A percentile compares a stretch with the other conserved stretches of the same genome.
Conservation (phyloP, 2,113 vertebrate genomes). For the Nothocercus julius region DNA sequence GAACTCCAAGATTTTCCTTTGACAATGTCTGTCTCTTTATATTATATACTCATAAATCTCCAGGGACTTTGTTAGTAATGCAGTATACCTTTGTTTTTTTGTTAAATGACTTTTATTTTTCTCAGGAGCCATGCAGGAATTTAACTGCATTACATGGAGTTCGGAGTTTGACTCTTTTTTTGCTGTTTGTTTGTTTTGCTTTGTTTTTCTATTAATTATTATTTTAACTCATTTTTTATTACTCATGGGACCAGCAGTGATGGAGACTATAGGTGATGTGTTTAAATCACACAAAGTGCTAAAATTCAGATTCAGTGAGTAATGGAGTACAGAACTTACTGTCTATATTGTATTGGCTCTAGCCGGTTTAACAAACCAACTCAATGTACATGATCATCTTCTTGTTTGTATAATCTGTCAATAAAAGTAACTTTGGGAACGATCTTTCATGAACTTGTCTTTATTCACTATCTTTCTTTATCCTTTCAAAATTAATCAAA, state of each 20-base stretch:
- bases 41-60: neutral
- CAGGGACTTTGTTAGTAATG: neutral
- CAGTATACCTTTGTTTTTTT: neutral
- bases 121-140: neutral
- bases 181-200: neutral
- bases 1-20: neutral
- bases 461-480: neutral
- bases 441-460: too few species aligned
- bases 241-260: neutral
- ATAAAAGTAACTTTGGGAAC: neutral
- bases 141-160: neutral
- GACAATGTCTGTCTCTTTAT: neutral
- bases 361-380: neutral
- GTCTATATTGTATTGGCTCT: neutral
- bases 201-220: neutral
- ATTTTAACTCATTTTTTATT: neutral
- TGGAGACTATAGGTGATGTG: neutral
- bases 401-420: conserved; percentile 2
- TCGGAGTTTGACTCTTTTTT: neutral
- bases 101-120: neutral
- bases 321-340: neutral
- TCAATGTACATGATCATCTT: neutral
- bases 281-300: neutral
- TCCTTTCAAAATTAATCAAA: neutral
- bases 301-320: neutral